Percentiles rank a stretch among this genome's conserved stretches.
Conservation (phyloP, 2,888 invertebrate species). For the Halocaridina rubra region DNA sequence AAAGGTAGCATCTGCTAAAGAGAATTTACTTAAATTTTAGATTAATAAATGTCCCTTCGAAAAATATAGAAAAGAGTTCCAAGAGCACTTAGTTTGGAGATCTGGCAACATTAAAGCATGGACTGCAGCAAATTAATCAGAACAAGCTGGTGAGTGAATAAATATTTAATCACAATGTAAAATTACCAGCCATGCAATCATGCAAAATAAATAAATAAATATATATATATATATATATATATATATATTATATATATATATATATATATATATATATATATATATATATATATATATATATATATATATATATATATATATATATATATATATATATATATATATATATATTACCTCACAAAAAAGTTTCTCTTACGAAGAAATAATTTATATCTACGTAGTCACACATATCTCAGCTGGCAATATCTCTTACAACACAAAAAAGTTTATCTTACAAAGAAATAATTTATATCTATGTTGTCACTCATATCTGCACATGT, state of each 20-base stretch:
- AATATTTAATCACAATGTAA: not conserved
- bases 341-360: conserved; percentile 48
- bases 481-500: no score
- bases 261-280: conserved; percentile 36
- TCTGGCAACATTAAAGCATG: conserved; percentile 36
- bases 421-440: no score
- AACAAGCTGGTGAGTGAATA: conserved; percentile 52
- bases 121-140: conserved; percentile 45
- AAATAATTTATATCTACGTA: no score
- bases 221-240: conserved; percentile 16
- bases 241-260: conserved; percentile 35
- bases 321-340: conserved; percentile 20
- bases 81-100: not conserved
- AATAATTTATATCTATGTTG: no score
- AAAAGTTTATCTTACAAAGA: no score
- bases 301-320: conserved; percentile 12
- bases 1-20: no score
- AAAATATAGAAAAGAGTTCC: not conserved
- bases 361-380: no score
- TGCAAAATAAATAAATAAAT: conserved; percentile 2
- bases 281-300: conserved; percentile 30
- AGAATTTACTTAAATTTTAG: no score
- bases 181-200: conserved; percentile 53
- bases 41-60: not conserved
- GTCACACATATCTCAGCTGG: no score